Base-by-base conservation (phyloP, 2,113 vertebrate genomes). In the Coracopsis vasa region DNA sequence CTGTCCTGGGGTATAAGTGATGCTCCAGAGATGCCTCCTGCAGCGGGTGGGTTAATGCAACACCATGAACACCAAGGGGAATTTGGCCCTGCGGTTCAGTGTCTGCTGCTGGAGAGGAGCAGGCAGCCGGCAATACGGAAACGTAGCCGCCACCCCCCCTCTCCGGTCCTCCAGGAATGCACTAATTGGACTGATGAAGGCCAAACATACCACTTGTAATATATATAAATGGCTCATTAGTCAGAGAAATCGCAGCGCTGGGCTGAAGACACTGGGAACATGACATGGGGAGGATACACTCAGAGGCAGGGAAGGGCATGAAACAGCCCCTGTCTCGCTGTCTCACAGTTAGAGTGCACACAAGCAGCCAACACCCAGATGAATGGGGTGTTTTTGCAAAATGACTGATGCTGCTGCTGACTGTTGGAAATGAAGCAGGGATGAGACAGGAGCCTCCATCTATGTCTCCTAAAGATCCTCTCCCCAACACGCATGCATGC, bases 161-260 rank as follows among this genome's bases (percentile, higher is more conserved):
- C 18, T 44, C n/a, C 86, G 48, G 88, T 93, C 82, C 72, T 84
- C 54, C 96, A 96, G 96, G 96, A 97, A 97, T 97, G 97, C 94
- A 71, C 96, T 97, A 97, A 97, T 97, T 97, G 97, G 97, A 88
- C 84, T 88, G 94, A 94, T 72, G 94, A 92, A 93, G 90, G 94
- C 89, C 88, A 95, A 97, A 91, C 92, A 92, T 87, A 92, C 92
- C 85, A 56, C 93, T 97, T 70, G 92, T 92, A 97, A 96, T 94
- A 96, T 97, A 97, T 97, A 96, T 94, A 95, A 96, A 94, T 79
- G 89, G 91, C 95, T 97, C 97, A 96, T 97, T 97, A 97, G 82
- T 86, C 94, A 79, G 93, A 86, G 91, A 69, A 94, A 96, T 94
- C 7, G 10, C 93, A 92, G 86, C 0, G 42, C 84, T 11, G 84